Conservation (phyloP, 2,888 invertebrate species). For the Schrankia costaestrigalis region DNA sequence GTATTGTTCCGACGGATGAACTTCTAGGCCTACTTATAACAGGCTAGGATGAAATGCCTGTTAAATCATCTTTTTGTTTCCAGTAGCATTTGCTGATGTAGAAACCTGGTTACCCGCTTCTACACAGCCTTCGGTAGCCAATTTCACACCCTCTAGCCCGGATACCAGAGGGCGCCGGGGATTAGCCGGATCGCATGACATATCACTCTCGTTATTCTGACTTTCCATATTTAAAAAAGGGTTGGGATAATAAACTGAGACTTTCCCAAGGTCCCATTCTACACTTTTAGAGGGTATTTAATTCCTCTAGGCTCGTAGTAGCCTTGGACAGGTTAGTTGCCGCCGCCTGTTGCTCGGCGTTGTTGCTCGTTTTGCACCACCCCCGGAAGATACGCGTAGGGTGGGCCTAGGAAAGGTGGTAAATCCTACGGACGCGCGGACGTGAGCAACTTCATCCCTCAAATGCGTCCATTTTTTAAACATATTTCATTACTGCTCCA, state of each 20-base stretch:
- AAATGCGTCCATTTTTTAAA: no score
- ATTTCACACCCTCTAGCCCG: constrained; percentile 4
- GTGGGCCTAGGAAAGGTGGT: no score
- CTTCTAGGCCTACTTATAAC: neutral
- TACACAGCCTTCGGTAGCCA: constrained; percentile 1
- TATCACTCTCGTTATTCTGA: neutral
- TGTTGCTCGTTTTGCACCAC: no score
- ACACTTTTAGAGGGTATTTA: no score
- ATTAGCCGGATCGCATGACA: constrained; percentile 3
- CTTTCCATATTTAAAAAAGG: neutral
- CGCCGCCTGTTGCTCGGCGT: no score
- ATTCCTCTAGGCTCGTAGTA: no score
- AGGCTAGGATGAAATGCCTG: constrained; percentile 1
- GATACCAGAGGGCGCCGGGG: constrained; percentile 1
- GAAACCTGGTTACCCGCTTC: constrained; percentile 2
- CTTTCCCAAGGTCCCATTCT: neutral
- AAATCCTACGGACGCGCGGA: no score
- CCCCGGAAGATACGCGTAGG: no score
- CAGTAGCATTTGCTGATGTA: constrained; percentile 1
- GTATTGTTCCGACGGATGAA: neutral
- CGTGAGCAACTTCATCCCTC: no score
- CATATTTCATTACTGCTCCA: no score
- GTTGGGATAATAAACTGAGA: neutral
- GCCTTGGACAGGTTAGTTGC: no score
- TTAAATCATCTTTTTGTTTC: neutral